phyloP scores from a whole-genome alignment of 2,113 vertebrate genomes.

The rat (Rattus norvegicus) region GRCr8 NC_086028.1:42808001-42808500 shows the following conservation, averaged over 20 bases:
- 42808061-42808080: not conserved
- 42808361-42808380: constrained; percentile 1
- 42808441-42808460: not conserved
- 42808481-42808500: not conserved
- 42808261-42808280: not conserved
- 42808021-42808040: not conserved
- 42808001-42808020: too few relatives aligned
- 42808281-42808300: not conserved
- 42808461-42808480: not conserved
- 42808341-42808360: not conserved
- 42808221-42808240: not conserved
- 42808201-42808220: not conserved
- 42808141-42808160: not conserved
- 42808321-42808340: not conserved
- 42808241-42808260: not conserved
- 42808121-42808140: not conserved
- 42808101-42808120: not conserved
- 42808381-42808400: not conserved
- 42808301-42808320: constrained; percentile 9
- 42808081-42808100: not conserved
- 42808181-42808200: not conserved
- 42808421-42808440: not conserved
- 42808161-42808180: not conserved
- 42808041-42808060: not conserved
- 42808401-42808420: not conserved